Evolutionary conservation across 2,113 vertebrate genomes (phyloP).

Genomic region (Chloebia gouldiae): DNA sequence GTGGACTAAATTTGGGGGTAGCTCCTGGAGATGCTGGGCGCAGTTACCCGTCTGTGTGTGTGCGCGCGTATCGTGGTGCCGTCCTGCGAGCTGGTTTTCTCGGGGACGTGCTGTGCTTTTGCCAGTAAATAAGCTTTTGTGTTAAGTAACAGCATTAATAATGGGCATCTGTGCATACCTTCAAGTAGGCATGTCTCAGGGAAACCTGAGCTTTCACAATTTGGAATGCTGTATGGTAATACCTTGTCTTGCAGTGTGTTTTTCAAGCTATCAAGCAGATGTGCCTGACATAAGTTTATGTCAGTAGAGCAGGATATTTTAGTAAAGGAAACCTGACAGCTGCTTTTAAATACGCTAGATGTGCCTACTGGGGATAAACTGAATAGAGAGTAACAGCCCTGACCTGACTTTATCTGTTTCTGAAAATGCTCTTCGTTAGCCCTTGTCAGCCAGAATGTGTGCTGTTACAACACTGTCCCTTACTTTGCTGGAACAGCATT

Average conservation of each 20-base stretch:
- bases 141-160: not conserved
- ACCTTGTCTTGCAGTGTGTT: not conserved
- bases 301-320: not conserved
- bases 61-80: not conserved
- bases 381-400: not conserved
- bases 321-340: not conserved
- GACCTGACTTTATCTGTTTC: not conserved
- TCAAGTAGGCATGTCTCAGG: not conserved
- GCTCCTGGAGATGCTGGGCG: rapidly evolving
- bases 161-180: not conserved
- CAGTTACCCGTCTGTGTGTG: rapidly evolving
- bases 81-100: not conserved
- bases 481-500: not conserved
- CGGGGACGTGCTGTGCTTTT: not conserved
- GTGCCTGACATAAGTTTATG: not conserved
- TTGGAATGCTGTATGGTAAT: not conserved
- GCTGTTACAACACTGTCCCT: rapidly evolving
- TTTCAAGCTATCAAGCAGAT: not conserved
- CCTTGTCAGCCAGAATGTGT: not conserved
- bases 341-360: not conserved
- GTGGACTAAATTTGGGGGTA: not conserved
- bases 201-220: not conserved
- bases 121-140: not conserved
- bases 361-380: not conserved
- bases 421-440: not conserved